Conservation (phyloP, 2,888 invertebrate genomes). For the Cactoblastis cactorum region DNA sequence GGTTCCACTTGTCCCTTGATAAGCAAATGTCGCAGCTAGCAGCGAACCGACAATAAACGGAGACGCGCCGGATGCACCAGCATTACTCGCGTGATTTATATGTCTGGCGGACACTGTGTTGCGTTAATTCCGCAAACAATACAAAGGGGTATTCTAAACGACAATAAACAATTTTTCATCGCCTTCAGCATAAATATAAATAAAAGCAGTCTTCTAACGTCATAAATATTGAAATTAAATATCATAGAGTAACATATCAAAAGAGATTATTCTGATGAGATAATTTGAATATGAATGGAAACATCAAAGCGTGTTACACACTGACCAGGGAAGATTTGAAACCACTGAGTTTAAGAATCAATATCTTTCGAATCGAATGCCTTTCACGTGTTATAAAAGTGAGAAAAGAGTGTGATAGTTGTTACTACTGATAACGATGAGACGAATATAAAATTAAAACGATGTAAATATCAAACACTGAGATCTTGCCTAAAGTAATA, state of each 20-base stretch:
- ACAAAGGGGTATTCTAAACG: constrained; percentile 40
- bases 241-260: constrained; percentile 41
- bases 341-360: background rate
- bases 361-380: background rate
- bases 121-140: constrained; percentile 65
- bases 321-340: background rate
- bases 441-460: background rate
- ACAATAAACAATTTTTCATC: constrained; percentile 35
- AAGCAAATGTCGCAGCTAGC: constrained; percentile 42
- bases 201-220: constrained; percentile 35
- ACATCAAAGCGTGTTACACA: constrained; percentile 21
- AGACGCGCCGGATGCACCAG: constrained; percentile 70
- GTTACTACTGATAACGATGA: too few species aligned
- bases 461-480: constrained; percentile 14
- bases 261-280: constrained; percentile 39
- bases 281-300: constrained; percentile 50
- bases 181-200: constrained; percentile 26
- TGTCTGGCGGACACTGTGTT: constrained; percentile 64
- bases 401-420: too few species aligned
- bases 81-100: constrained; percentile 74
- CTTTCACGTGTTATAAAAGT: background rate
- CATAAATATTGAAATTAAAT: constrained; percentile 53
- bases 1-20: constrained; percentile 21
- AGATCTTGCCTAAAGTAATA: constrained; percentile 16
- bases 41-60: constrained; percentile 40